phyloP scores from a whole-genome alignment of 2,797 vertebrate species.

The Bovichtus variegatus region DNA sequence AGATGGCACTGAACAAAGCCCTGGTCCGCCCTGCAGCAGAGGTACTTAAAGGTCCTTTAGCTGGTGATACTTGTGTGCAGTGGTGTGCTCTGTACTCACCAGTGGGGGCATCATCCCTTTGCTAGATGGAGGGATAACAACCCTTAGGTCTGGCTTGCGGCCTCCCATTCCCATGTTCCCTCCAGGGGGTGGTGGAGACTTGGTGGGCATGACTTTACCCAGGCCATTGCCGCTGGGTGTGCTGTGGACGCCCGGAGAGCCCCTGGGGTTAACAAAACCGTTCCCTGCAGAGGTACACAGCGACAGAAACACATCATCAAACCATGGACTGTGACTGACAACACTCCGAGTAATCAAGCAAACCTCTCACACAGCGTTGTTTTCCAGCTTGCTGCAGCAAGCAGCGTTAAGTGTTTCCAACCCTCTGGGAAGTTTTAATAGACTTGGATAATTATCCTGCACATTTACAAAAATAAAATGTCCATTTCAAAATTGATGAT shows the following conservation, averaged over 20 bases:
- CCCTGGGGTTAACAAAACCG: slow-evolving; percentile 96
- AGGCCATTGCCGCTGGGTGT: slow-evolving; percentile 92
- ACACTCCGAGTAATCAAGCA: slow-evolving; percentile 78
- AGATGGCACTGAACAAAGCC: slow-evolving; percentile 38
- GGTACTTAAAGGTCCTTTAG: slow-evolving; percentile 47
- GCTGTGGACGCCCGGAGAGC: slow-evolving; percentile 93
- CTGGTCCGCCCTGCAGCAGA: slow-evolving; percentile 55
- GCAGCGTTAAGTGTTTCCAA: slow-evolving; percentile 85
- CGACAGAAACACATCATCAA: slow-evolving; percentile 80
- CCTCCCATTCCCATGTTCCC: slow-evolving; percentile 93
- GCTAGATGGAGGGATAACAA: slow-evolving; percentile 97
- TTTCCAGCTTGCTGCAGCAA: slow-evolving; percentile 76
- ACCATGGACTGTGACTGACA: slow-evolving; percentile 78
- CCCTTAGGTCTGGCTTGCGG: slow-evolving; percentile 97
- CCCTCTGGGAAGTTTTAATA: slow-evolving; percentile 89
- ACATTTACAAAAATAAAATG: slow-evolving; percentile 89
- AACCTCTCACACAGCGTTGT: slow-evolving; percentile 71
- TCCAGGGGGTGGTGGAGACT: slow-evolving; percentile 96
- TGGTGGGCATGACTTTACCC: slow-evolving; percentile 97
- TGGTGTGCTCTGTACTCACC: slow-evolving; percentile 87
- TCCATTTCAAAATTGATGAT: slow-evolving; percentile 89
- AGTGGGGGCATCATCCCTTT: slow-evolving; percentile 99
- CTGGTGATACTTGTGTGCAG: slow-evolving; percentile 55
- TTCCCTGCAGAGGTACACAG: slow-evolving; percentile 90
- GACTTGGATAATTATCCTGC: slow-evolving; percentile 86